phyloP scores from a whole-genome alignment of 35 echinoderm and acorn worm genomes.

The Antedon bifida region DNA sequence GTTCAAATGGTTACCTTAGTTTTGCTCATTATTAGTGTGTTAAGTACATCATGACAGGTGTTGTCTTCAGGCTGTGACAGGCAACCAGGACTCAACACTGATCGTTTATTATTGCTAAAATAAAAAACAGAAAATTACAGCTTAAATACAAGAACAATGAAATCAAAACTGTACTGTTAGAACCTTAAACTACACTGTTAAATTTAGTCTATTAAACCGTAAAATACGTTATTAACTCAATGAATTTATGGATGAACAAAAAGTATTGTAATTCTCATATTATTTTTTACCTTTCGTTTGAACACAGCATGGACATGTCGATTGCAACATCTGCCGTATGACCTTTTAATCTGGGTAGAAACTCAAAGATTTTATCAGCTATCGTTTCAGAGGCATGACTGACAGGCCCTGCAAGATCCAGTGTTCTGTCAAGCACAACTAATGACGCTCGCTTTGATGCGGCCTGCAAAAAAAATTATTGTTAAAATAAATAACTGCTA shows the following conservation, averaged over 20 bases:
- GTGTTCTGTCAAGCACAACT: conserved; percentile 58
- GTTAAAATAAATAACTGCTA: neutral
- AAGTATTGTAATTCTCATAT: no score
- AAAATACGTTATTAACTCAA: no score
- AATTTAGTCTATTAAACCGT: no score
- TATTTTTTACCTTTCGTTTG: conserved; percentile 24
- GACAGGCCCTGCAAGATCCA: conserved; percentile 61
- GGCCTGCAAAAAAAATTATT: conserved; percentile 21
- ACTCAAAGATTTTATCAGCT: conserved; percentile 60
- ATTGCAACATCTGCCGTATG: conserved; percentile 66
- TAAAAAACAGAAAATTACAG: no score
- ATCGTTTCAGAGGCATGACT: conserved; percentile 60
- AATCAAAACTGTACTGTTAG: no score
- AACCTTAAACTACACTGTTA: no score
- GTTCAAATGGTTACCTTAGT: conserved; percentile 54
- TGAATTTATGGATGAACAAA: no score
- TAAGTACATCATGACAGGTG: conserved; percentile 17
- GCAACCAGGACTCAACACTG: conserved; percentile 59
- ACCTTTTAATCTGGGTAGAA: conserved; percentile 55
- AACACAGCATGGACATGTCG: conserved; percentile 65
- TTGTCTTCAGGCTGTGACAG: conserved; percentile 45
- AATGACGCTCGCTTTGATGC: conserved; percentile 55
- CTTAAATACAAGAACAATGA: no score
- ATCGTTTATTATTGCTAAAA: neutral
- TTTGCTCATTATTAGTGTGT: conserved; percentile 44